Conservation (phyloP, 2,113 vertebrate species). For the Dipodomys stephensi region DNA sequence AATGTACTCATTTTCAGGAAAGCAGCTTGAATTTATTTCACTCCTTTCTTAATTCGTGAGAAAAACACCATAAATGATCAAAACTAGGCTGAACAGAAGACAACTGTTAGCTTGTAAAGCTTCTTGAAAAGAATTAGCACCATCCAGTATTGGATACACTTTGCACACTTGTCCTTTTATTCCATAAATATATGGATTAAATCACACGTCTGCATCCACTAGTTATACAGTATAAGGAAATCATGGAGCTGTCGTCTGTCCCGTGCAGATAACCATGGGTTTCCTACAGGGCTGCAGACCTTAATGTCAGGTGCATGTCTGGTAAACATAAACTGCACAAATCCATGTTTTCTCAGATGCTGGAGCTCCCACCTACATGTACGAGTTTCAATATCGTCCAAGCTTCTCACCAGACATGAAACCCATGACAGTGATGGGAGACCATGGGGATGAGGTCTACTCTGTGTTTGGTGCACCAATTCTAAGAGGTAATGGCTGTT, state of each 20-base stretch:
- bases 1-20: too few species aligned
- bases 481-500: conserved; percentile 73
- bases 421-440: conserved; percentile 82
- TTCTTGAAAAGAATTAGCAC: too few species aligned
- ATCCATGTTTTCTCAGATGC: conserved; percentile 79
- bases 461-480: conserved; percentile 86
- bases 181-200: background rate
- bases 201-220: background rate
- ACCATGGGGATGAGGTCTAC: conserved; percentile 86
- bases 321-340: background rate
- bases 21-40: too few species aligned
- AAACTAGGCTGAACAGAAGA: background rate
- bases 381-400: conserved; percentile 86
- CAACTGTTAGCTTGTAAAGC: background rate
- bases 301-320: accelerated
- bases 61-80: background rate
- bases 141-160: background rate
- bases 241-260: background rate
- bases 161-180: background rate
- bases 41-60: too few species aligned
- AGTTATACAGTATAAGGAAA: too few species aligned
- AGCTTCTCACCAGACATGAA: conserved; percentile 13
- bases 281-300: background rate
- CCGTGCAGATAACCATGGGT: accelerated
- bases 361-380: conserved; percentile 82